Base-by-base conservation (phyloP, 2,113 vertebrate genomes). In the Rhynchomys soricoides region DNA sequence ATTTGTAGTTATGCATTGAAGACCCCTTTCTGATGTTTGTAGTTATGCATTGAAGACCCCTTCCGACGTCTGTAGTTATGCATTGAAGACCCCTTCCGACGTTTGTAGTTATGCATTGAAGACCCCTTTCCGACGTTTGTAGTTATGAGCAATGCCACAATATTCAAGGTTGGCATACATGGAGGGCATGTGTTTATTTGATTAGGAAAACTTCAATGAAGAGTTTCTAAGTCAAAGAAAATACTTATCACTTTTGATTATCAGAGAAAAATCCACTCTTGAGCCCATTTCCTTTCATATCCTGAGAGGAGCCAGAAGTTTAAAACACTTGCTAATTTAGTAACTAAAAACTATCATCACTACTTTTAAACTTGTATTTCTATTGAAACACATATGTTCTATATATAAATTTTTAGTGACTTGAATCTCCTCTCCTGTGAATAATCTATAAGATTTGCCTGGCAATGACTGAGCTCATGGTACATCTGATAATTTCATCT, bases 331-430 rank as follows among this genome's bases (percentile, higher is more conserved):
- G 34, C 11, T 70, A 70, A 24, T 43, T 68, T 71, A 17, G 19
- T 64, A 92, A n/a, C 13, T 45, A 55, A 71, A 78, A 83, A 24
- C 17, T 19, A 24, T 59, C 21, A 52, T 70, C 2, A 22, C 79
- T 79, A 86, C 17, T 73, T 92, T 92, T 75, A 81, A 95, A 87
- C 57, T 48, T 90, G 9, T 64, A 70, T 75, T 62, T 73, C 29
- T 59, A 64, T 29, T 24, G 6, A 52, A 70, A 13, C 7, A 24
- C 55, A 82, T 26, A 13, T 26, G 22, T 74, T 94, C 29, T 68
- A 89, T 29, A 52, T 40, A 75, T 70, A 73, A 52, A 55, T n/a
- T 50, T 83, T 86, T 89, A 89, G 10, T 5, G 22, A 66, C 2
- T 74, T 94, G 45, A 26, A 82, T 73, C 85, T 83, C 7, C 4